phyloP scores from a whole-genome alignment of 2,888 invertebrate species.

The Parapristionchus giblindavisi region DNA sequence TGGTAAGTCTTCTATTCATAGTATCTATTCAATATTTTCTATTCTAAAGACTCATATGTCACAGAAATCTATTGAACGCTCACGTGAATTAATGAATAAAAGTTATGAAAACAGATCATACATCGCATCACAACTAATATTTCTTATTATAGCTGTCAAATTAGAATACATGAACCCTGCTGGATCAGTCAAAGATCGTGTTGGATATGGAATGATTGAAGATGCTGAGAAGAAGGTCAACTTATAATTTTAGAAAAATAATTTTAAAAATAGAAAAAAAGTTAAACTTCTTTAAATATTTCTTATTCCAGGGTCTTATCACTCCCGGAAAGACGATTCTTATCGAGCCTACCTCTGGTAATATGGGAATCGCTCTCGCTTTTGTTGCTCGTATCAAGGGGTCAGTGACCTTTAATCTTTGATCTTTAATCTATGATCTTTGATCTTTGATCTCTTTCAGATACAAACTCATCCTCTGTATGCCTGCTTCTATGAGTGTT shows the following conservation, averaged over 20 bases:
- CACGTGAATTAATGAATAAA: background rate
- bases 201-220: constrained; percentile 31
- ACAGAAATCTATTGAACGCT: background rate
- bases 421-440: background rate
- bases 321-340: constrained; percentile 58
- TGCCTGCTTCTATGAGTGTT: constrained; percentile 67
- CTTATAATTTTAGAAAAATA: background rate
- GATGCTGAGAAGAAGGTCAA: constrained; percentile 38
- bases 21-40: background rate
- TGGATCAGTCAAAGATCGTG: constrained; percentile 36
- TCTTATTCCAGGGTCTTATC: constrained; percentile 42
- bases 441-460: constrained; percentile 42
- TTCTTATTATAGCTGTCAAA: constrained; percentile 27
- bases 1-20: constrained; percentile 2
- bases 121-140: background rate
- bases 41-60: background rate
- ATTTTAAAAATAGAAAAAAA: background rate
- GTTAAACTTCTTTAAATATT: background rate
- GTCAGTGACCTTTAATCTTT: background rate
- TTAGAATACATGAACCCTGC: constrained; percentile 38
- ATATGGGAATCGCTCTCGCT: constrained; percentile 69
- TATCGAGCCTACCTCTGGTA: constrained; percentile 65
- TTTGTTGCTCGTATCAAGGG: constrained; percentile 36
- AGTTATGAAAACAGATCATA: background rate
- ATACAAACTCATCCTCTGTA: constrained; percentile 65